Base-by-base conservation (phyloP, 53 echinoderm and acorn worm genomes). In the Mesocentrotus franciscanus region DNA sequence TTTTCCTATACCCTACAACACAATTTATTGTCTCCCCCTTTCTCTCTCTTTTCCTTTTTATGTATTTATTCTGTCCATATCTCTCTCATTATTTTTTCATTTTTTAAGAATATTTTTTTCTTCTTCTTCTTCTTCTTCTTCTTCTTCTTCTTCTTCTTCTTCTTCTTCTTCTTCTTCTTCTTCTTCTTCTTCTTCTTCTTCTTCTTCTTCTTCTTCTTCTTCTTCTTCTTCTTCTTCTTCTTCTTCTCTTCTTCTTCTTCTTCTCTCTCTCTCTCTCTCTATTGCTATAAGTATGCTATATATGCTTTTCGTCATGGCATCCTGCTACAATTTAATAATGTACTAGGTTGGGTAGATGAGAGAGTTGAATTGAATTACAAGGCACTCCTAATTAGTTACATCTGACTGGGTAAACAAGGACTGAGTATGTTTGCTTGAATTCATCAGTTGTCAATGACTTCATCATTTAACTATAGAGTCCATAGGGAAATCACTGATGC, bases 351-450 rank as follows among this genome's bases (percentile, higher is more conserved):
- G 17, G 75, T 75, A 75, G n/a, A n/a, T 75, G 30, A 75, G n/a
- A n/a, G n/a, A 12, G n/a, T 75, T 75, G 75, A 75, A 75, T 75
- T 75, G 27, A 75, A 75, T 75, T 75, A 75, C 27, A 75, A 75
- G 64, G 64, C 64, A 64, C 20, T 64, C 64, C 64, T 64, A 64
- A 64, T 64, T 64, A 64, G 64, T 64, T 64, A 64, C 64, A 64
- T 64, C 64, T 64, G 17, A 16, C 64, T 64, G 20, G 20, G 64
- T 64, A 64, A 64, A 64, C 64, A 20, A 16, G 20, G 17, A 64
- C 64, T 64, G 18, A 64, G 64, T 18, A 16, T 64, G 64, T 64
- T 64, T 64, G 64, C 64, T 18, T 64, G 64, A 18, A 64, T 64
- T 15, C 64, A 64, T 20, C 15, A 6, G 64, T 64, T 64, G 64